Evolutionary conservation across 2,113 vertebrate species (phyloP).

Genomic region (Passer montanus): DNA sequence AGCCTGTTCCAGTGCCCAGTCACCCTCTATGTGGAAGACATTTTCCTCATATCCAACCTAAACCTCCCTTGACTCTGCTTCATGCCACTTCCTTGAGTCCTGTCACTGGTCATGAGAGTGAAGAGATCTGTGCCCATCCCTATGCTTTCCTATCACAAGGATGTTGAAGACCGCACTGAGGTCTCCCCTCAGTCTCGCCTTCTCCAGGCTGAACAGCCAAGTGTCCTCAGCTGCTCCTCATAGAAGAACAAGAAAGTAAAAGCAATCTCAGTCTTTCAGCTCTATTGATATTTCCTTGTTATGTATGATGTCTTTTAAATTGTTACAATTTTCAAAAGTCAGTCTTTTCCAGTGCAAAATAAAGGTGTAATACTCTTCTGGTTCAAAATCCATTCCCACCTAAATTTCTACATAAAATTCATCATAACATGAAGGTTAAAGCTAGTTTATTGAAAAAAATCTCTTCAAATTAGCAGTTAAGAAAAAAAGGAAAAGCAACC

Average conservation of each 20-base stretch:
- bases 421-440: not conserved
- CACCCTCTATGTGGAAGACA: not conserved
- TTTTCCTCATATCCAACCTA: not conserved
- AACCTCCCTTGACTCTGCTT: not conserved
- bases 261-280: not conserved
- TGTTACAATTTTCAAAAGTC: not conserved
- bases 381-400: not conserved
- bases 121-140: too few species aligned
- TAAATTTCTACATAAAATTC: not conserved
- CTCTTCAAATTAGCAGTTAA: not conserved
- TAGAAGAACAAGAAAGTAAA: not conserved
- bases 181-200: not conserved
- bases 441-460: not conserved
- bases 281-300: not conserved
- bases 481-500: not conserved
- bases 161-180: not conserved
- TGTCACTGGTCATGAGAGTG: not conserved
- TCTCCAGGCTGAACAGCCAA: not conserved
- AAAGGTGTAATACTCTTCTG: not conserved
- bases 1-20: not conserved
- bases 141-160: rapidly evolving
- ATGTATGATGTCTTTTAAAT: not conserved
- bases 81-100: not conserved
- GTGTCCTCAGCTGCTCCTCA: not conserved
- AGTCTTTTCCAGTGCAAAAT: not conserved